phyloP scores from a whole-genome alignment of 2,113 vertebrate genomes.

The Cinclus mexicanus region DNA sequence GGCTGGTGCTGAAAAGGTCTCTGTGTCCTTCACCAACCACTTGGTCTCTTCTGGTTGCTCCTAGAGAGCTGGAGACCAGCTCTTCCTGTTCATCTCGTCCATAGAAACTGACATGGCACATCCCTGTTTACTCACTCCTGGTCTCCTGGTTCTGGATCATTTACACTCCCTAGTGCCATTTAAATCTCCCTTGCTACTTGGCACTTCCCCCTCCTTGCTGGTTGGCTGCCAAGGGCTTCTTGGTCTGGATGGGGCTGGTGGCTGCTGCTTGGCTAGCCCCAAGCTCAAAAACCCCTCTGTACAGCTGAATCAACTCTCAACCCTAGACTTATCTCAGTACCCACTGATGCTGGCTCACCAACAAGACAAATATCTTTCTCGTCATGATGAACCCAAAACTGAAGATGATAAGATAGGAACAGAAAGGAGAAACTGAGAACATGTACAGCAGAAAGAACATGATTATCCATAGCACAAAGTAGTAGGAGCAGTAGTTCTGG shows the following conservation, averaged over 20 bases:
- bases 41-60: not conserved
- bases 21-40: not conserved
- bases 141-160: not conserved
- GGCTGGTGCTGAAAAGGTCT: not conserved
- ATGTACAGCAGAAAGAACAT: accelerated
- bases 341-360: not conserved
- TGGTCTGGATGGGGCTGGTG: not conserved
- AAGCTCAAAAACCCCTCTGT: not conserved
- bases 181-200: not conserved
- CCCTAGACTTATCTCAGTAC: not conserved
- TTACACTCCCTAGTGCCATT: not conserved
- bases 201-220: not conserved
- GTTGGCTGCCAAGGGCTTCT: not conserved
- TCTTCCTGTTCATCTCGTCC: not conserved
- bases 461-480: not conserved
- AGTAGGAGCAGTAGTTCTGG: not conserved
- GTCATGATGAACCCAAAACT: not conserved
- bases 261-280: not conserved
- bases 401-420: not conserved
- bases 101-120: accelerated
- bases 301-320: not conserved
- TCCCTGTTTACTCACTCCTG: not conserved
- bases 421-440: not conserved
- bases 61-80: not conserved
- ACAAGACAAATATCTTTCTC: not conserved